A percentile compares a stretch with the other conserved stretches of the same genome.
phyloP scores from a whole-genome alignment of 1,140 invertebrate genomes.

The Chionoecetes opilio region DNA sequence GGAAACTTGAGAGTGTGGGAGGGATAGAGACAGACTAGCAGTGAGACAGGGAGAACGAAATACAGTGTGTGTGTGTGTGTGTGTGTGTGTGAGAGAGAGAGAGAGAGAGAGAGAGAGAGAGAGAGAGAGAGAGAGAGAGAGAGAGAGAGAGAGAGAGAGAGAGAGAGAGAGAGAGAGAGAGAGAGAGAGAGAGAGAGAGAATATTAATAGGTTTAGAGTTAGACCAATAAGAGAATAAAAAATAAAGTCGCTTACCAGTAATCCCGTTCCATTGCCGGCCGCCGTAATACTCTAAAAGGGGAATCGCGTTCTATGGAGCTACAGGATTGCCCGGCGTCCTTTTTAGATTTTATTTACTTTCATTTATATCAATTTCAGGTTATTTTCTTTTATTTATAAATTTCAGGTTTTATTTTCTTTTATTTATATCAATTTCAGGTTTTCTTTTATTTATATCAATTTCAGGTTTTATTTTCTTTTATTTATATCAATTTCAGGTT shows the following conservation, averaged over 20 bases:
- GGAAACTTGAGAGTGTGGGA: neutral
- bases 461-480: neutral
- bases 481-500: too few species aligned
- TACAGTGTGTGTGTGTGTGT: neutral
- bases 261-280: neutral
- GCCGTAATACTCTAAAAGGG: neutral
- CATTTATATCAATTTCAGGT: too few species aligned
- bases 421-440: too few species aligned
- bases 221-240: neutral
- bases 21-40: neutral
- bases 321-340: too few species aligned
- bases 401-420: too few species aligned
- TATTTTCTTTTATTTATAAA: too few species aligned
- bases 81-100: conserved; percentile 12
- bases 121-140: conserved; percentile 27
- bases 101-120: conserved; percentile 11
- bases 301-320: neutral
- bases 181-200: conserved; percentile 27
- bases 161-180: conserved; percentile 27
- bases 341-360: too few species aligned
- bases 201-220: neutral
- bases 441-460: neutral
- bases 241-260: neutral
- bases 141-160: conserved; percentile 27
- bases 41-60: neutral